Base-by-base conservation (phyloP, 2,797 vertebrate species). In the Sylvilagus floridanus region DNA sequence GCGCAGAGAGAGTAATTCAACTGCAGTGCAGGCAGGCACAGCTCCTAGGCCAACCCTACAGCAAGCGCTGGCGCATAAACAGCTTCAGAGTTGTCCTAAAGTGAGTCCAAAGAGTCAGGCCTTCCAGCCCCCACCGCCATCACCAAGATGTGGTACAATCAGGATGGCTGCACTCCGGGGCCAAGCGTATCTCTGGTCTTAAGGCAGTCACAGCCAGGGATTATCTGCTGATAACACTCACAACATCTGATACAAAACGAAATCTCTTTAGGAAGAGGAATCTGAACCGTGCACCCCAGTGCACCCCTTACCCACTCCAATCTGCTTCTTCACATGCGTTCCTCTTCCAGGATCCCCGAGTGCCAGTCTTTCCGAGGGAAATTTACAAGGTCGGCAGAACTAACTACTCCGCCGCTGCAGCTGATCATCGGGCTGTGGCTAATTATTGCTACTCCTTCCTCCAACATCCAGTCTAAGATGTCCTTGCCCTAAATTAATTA, bases 21-120 rank as follows among this genome's bases (percentile, higher is more conserved):
- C 52, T 62, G 66, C 14, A 66, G 30, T 7, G 3, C 47, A 22
- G 52, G 11, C 21, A 8, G 52, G 11, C 21, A 8, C 62, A 52
- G 68, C 28, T 16, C 32, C 19, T 37, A 47, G 4, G 6, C 35
- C 62, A 42, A 16, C 30, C 26, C 73, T 24, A 62, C 22, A 35
- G 2, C 14, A 42, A n/a, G 13, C 9, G 17, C 42, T 6, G 24
- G 42, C 16, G 1, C 19, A 26, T 17, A 37, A 0, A 24, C 1
- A 35, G 32, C 9, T 72, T 22, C 35, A 68, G 37, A 21, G 16
- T 52, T 35, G 60, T 52, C 72, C 50, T 30, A 50, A 42, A 4
- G 24, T n/a, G 4, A 65, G 19, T 2, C 9, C 32, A 32, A 19
- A 37, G 37, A 37, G 69, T 42, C n/a, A 77, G 30, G 63, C 7